Conservation (phyloP, 2,113 vertebrate genomes). For the Chloroceryle aenea region DNA sequence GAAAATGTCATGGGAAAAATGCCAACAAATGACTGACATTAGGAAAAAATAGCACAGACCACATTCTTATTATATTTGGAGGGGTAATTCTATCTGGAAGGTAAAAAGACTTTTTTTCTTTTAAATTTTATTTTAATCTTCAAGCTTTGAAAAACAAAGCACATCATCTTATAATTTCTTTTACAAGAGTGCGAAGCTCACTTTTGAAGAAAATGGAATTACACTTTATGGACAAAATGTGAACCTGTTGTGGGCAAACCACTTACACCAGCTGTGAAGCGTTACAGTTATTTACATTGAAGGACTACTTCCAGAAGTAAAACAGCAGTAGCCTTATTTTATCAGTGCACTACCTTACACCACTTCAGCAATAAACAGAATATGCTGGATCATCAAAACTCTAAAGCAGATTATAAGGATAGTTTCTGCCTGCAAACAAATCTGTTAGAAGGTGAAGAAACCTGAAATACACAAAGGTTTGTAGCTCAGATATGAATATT, state of each 20-base stretch:
- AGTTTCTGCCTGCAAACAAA: background rate
- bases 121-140: background rate
- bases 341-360: background rate
- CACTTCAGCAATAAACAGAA: background rate
- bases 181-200: background rate
- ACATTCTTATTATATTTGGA: background rate
- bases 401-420: background rate
- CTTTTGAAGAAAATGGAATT: background rate
- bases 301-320: background rate
- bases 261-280: background rate
- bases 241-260: background rate
- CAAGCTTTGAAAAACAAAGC: background rate
- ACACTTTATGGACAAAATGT: background rate
- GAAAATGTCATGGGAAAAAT: background rate
- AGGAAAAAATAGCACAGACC: background rate
- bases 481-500: background rate
- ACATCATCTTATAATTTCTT: background rate
- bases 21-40: background rate
- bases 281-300: background rate
- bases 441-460: background rate
- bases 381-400: background rate
- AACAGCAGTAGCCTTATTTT: background rate
- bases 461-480: background rate
- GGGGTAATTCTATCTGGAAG: background rate
- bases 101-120: background rate